phyloP scores from a whole-genome alignment of 2,113 vertebrate genomes.

The Larimichthys crocea region DNA sequence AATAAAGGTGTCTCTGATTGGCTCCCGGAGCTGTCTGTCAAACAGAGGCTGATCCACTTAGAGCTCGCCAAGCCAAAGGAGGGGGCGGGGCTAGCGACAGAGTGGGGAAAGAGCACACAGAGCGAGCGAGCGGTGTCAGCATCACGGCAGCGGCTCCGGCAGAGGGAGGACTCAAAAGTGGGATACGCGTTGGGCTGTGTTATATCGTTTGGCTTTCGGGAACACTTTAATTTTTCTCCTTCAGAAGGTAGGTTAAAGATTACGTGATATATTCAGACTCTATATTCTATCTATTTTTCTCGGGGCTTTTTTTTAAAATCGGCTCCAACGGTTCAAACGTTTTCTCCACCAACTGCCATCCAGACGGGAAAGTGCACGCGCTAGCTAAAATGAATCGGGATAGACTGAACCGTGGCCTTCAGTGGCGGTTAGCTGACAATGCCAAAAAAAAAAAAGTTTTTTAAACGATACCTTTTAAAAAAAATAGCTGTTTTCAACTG shows the following conservation, averaged over 20 bases:
- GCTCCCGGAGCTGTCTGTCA: slow-evolving; percentile 33
- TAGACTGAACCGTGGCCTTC: slow-evolving; percentile 40
- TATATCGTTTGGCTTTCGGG: slow-evolving; percentile 56
- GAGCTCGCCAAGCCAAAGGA: slow-evolving; percentile 3
- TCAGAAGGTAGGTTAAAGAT: slow-evolving; percentile 72
- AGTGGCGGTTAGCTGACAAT: slow-evolving; percentile 6
- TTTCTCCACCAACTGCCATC: slow-evolving; percentile 31
- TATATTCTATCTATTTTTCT: no score
- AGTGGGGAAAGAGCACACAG: slow-evolving; percentile 57
- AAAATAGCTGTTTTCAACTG: not conserved
- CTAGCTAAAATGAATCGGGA: slow-evolving; percentile 72
- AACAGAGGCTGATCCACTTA: slow-evolving; percentile 8
- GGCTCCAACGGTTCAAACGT: not conserved
- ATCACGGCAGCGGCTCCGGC: slow-evolving; percentile 61
- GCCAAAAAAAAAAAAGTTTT: slow-evolving; percentile 18
- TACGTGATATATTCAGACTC: not conserved
- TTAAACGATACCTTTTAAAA: not conserved
- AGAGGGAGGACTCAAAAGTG: slow-evolving; percentile 59
- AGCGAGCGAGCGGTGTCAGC: slow-evolving; percentile 56
- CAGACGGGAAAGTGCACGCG: slow-evolving; percentile 73
- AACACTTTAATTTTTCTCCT: slow-evolving; percentile 63
- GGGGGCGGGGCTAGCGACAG: slow-evolving; percentile 53
- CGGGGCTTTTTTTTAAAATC: not conserved
- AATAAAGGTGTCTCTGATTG: slow-evolving; percentile 42
- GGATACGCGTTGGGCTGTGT: slow-evolving; percentile 59